phyloP scores from a whole-genome alignment of 2,113 vertebrate species.

The Saguinus midas region DNA sequence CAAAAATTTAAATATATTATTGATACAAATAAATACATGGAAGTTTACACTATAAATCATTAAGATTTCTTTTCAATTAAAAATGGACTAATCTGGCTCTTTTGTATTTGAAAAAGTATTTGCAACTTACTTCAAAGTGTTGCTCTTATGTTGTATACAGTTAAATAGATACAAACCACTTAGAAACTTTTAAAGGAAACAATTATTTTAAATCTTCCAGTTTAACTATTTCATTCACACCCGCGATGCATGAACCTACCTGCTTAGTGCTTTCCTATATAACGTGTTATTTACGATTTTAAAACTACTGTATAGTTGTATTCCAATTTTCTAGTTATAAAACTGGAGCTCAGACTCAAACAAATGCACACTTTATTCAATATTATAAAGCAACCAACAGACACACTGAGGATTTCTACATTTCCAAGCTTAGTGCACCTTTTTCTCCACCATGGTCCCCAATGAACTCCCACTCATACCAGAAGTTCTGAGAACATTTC shows the following conservation, averaged over 20 bases:
- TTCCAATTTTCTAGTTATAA: background rate
- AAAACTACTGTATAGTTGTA: background rate
- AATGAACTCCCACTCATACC: background rate
- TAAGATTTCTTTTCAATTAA: background rate
- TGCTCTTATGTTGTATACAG: background rate
- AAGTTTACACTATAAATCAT: background rate
- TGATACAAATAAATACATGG: background rate
- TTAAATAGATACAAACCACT: background rate
- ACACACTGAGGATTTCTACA: background rate
- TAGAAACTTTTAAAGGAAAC: background rate
- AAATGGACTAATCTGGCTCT: background rate
- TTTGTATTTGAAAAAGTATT: background rate
- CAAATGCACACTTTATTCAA: background rate
- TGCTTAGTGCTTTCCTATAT: background rate
- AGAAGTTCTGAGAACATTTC: background rate
- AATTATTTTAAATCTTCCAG: background rate
- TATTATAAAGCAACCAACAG: background rate
- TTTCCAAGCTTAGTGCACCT: background rate
- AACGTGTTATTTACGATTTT: background rate
- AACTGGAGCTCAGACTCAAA: background rate
- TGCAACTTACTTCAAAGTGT: background rate
- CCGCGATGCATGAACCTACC: background rate
- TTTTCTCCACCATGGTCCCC: accelerated
- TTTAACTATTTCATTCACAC: background rate
- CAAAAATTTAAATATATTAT: background rate